Evolutionary conservation across 2,113 vertebrate genomes (phyloP), one percentile per base, ranked within the genome.

Genomic region (Triplophysa dalaica): DNA sequence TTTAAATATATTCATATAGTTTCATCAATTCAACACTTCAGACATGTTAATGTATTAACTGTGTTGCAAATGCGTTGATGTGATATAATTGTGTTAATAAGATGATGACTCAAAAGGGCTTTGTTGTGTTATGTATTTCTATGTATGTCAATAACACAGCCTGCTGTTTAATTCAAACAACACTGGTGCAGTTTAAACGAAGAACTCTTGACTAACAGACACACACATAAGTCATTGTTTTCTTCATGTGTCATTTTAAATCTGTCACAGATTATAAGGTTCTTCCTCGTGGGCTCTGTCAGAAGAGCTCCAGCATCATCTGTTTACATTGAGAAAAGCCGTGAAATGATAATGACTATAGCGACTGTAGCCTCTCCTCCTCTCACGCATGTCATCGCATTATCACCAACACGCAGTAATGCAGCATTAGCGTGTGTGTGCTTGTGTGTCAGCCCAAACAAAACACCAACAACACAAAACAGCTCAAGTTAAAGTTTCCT

Each of bases 201-300:
- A 38, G 33, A 38, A 38, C 33, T 38, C 33, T 38, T 38, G 33
- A 38, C 11, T 45, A 45, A 45, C 9, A 45, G 1, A 12, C 11
- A 45, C 43, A 45, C 43, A 45, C 8, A 19, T 70, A 12, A 14
- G 8, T 33, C 11, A 38, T 5, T 84, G 80, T 83, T 85, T 89
- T 90, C 89, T 89, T 85, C 48, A 75, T 77, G 65, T 89, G 87
- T 88, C 85, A 88, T 90, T 87, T 87, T 79, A 87, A 79, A 80
- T 79, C 86, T 87, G 89, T 83, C 85, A 84, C 70, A 86, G 87
- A 86, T 89, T 89, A 87, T 81, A 88, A 82, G 88, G 79, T 81
- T 82, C 78, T 84, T 87, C 87, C 86, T 86, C 82, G 81, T 88
- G 87, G 86, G 87, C 88, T 87, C 86, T 66, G 65, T 83, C 73